A percentile compares a stretch with the other conserved stretches of the same genome.
These are phyloP conservation scores for Chaetorhynchus papuensis DNA, from an alignment of 2,113 vertebrate species.

Conservation along the genomic window DNA sequence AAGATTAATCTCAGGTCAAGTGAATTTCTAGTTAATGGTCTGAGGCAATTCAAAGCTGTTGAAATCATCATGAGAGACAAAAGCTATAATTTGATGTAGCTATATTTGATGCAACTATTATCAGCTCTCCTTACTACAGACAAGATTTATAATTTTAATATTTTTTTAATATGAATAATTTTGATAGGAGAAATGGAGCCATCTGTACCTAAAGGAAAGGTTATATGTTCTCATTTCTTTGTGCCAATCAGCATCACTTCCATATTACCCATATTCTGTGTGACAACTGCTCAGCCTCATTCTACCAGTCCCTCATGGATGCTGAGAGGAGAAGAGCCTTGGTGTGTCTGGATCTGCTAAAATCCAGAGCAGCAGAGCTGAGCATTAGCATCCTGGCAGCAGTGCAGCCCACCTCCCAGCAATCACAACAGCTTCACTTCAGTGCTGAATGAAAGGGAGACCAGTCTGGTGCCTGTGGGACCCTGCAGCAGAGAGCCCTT, in stretches of 20 bases:
- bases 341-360: neutral
- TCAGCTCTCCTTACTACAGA: neutral
- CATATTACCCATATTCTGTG: fast-evolving
- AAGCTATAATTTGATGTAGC: neutral
- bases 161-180: neutral
- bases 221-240: neutral
- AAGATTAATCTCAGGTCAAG: constrained; percentile 43
- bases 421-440: neutral
- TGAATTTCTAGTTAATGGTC: constrained; percentile 31
- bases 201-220: neutral
- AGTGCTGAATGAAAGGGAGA: neutral
- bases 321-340: neutral
- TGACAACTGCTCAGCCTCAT: neutral
- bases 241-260: neutral
- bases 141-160: neutral
- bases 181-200: neutral
- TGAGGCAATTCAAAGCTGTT: neutral
- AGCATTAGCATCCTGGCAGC: neutral
- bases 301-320: neutral
- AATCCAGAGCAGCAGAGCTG: neutral
- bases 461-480: neutral
- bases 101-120: neutral
- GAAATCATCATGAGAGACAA: neutral
- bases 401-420: neutral
- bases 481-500: neutral